These are phyloP conservation scores for Keiferia lycopersicella DNA, from an alignment of 2,888 invertebrate genomes.

Conservation along the genomic window DNA sequence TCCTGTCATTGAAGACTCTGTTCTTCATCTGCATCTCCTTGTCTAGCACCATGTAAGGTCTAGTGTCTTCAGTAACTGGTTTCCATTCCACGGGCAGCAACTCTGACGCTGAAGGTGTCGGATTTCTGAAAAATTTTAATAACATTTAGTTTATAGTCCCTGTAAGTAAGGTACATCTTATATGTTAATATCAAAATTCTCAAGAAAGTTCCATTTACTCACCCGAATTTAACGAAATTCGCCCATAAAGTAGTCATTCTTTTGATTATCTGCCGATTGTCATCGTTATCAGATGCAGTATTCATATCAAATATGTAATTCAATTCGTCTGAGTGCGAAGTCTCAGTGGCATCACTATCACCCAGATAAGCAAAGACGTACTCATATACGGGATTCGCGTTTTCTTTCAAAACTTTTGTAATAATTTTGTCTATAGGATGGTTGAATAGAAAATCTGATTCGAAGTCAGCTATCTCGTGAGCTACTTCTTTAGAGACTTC, in stretches of 20 bases:
- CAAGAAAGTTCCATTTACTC: neutral
- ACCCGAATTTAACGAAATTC: slow-evolving; percentile 33
- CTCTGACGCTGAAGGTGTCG: slow-evolving; percentile 30
- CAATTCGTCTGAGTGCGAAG: slow-evolving; percentile 60
- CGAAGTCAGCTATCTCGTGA: slow-evolving; percentile 54
- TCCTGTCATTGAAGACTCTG: slow-evolving; percentile 29
- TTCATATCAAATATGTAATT: slow-evolving; percentile 56
- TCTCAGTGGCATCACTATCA: slow-evolving; percentile 45
- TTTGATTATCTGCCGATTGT: slow-evolving; percentile 21
- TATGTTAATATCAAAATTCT: neutral
- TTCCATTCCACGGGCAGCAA: slow-evolving; percentile 33
- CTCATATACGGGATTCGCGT: slow-evolving; percentile 58
- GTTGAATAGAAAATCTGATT: slow-evolving; percentile 63
- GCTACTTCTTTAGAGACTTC: slow-evolving; percentile 47
- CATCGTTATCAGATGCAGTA: neutral
- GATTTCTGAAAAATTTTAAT: slow-evolving; percentile 29
- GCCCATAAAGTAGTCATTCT: slow-evolving; percentile 33
- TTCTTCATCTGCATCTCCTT: slow-evolving; percentile 26
- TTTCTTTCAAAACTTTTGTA: slow-evolving; percentile 54
- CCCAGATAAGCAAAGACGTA: slow-evolving; percentile 63
- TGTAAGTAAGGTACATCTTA: too few relatives aligned
- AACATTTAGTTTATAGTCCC: too few relatives aligned
- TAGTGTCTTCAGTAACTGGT: slow-evolving; percentile 26
- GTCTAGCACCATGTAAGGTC: slow-evolving; percentile 33
- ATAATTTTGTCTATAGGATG: slow-evolving; percentile 65